phyloP scores from a whole-genome alignment of 2,113 vertebrate genomes.

The Lucifuga dentata region DNA sequence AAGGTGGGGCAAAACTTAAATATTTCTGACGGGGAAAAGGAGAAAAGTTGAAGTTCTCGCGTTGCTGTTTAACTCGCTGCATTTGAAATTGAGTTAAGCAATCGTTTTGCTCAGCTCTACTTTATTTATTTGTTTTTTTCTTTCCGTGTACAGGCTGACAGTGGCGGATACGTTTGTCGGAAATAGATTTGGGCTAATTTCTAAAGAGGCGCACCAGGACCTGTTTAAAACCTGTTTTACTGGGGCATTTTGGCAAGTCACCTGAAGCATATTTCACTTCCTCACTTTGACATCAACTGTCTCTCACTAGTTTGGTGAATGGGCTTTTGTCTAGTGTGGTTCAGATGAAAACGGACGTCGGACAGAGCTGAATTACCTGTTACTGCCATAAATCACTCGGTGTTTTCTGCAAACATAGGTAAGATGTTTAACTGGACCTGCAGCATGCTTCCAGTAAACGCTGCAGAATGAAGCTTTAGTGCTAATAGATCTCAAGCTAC shows the following conservation, averaged over 20 bases:
- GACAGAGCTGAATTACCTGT: slow-evolving; percentile 23
- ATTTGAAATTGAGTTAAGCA: too few relatives aligned
- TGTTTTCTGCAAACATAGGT: slow-evolving; percentile 55
- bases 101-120: too few relatives aligned
- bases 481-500: too few relatives aligned
- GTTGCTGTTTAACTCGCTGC: too few relatives aligned
- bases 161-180: too few relatives aligned
- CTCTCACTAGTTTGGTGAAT: slow-evolving; percentile 17
- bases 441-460: too few relatives aligned
- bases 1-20: slow-evolving; percentile 74
- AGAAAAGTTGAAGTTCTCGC: neutral
- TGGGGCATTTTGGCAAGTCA: slow-evolving; percentile 24
- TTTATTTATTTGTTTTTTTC: too few relatives aligned
- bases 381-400: neutral
- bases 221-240: neutral
- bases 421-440: too few relatives aligned
- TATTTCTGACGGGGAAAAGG: slow-evolving; percentile 48
- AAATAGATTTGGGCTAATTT: neutral
- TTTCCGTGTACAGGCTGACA: too few relatives aligned
- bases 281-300: slow-evolving; percentile 10
- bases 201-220: slow-evolving; percentile 1
- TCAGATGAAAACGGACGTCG: slow-evolving; percentile 40
- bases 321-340: neutral
- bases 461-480: too few relatives aligned
- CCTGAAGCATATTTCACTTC: slow-evolving; percentile 44